Evolutionary conservation across 1,140 invertebrate genomes (phyloP).

Genomic region (Pseudomyrmex sp.): DNA sequence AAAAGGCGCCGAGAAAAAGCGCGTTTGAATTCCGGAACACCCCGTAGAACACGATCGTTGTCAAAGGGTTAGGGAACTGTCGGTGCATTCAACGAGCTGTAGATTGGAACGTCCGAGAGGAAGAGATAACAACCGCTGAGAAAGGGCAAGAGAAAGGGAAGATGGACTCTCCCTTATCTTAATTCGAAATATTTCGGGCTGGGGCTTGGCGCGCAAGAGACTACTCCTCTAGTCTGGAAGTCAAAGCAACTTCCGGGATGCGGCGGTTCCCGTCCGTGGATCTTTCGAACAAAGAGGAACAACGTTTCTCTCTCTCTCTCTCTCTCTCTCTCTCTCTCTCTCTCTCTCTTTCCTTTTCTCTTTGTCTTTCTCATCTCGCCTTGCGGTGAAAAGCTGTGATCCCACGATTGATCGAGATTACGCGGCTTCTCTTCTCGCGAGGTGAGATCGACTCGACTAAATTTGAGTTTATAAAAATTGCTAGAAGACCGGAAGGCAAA

Average conservation of each 20-base stretch:
- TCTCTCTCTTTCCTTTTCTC: not conserved
- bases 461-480: not conserved
- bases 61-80: slow-evolving; percentile 48
- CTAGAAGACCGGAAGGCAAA: not conserved
- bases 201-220: slow-evolving; percentile 2
- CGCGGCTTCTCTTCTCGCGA: not conserved
- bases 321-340: no score
- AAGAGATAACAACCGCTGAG: not conserved
- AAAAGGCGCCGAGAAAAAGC: not conserved
- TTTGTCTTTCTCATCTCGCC: not conserved
- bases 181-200: slow-evolving; percentile 48
- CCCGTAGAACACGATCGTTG: not conserved
- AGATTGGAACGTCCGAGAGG: slow-evolving; percentile 17
- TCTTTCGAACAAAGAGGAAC: slow-evolving; percentile 13
- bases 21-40: slow-evolving; percentile 29
- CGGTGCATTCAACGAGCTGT: slow-evolving; percentile 35
- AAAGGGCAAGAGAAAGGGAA: not conserved
- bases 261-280: slow-evolving; percentile 9
- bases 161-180: slow-evolving; percentile 30
- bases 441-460: not conserved
- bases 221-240: slow-evolving; percentile 29
- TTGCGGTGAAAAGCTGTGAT: not conserved
- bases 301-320: not conserved
- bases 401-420: slow-evolving; percentile 38
- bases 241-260: slow-evolving; percentile 52